These are phyloP conservation scores for Edolisoma coerulescens DNA, from an alignment of 2,113 vertebrate species.

Conservation along the genomic window DNA sequence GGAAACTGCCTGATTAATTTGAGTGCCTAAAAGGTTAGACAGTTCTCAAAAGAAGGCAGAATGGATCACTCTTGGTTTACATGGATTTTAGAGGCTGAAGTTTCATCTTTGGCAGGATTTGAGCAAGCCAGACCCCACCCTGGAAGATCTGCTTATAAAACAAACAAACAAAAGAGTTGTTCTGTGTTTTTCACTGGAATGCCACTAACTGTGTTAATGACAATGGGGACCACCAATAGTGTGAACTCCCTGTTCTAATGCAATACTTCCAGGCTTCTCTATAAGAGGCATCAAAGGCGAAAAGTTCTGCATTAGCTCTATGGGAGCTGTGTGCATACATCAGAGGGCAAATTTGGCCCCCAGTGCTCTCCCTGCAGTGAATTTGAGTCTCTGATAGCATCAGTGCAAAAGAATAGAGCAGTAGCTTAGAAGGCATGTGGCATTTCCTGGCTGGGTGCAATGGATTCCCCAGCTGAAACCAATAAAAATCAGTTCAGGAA, in stretches of 20 bases:
- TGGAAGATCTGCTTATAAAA: conserved; percentile 45
- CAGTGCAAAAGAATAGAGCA: conserved; percentile 58
- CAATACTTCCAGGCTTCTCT: conserved; percentile 60
- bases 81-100: background rate
- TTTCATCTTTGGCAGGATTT: background rate
- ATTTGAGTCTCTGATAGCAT: conserved; percentile 58
- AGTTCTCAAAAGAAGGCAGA: background rate
- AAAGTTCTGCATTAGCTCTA: conserved; percentile 44
- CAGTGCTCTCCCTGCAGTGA: conserved; percentile 33
- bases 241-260: conserved; percentile 61
- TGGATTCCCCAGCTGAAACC: conserved; percentile 75
- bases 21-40: background rate
- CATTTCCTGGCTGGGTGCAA: conserved; percentile 62
- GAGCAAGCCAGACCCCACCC: conserved; percentile 1
- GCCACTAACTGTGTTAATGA: conserved; percentile 50
- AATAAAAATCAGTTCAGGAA: conserved; percentile 75
- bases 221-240: conserved; percentile 47
- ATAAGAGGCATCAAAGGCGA: conserved; percentile 34
- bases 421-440: conserved; percentile 67
- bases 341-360: conserved; percentile 46
- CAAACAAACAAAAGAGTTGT: conserved; percentile 49
- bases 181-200: conserved; percentile 53
- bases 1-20: background rate
- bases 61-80: background rate
- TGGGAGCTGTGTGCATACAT: conserved; percentile 46